Percentiles rank a stretch among this genome's conserved stretches.
phyloP scores from a whole-genome alignment of 2,797 vertebrate species.

The Margarornis squamiger region DNA sequence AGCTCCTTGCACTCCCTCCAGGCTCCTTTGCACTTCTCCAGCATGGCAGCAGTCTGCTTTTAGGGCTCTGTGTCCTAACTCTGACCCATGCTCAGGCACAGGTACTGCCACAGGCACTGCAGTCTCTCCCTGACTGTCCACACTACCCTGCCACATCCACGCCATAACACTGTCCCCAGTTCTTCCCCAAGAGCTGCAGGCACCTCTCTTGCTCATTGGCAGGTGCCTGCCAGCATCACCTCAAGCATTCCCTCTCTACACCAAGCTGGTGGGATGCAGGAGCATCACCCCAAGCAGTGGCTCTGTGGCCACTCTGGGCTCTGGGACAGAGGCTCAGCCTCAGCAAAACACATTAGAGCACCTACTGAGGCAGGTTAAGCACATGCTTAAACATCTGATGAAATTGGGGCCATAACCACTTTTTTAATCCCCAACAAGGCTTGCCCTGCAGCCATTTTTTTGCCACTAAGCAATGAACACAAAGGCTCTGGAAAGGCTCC shows the following conservation, averaged over 20 bases:
- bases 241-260: fast-evolving
- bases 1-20: neutral
- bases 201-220: fast-evolving
- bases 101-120: neutral
- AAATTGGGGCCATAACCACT: neutral
- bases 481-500: neutral
- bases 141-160: fast-evolving
- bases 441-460: neutral
- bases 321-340: neutral
- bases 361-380: neutral
- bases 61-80: neutral
- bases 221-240: fast-evolving
- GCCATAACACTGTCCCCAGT: fast-evolving
- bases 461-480: neutral
- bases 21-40: neutral
- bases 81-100: neutral
- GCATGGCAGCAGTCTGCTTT: neutral
- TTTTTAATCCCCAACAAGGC: neutral
- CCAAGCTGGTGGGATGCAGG: fast-evolving
- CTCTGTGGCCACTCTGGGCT: neutral
- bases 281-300: neutral
- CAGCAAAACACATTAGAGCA: neutral
- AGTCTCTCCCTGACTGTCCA: neutral
- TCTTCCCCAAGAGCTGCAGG: neutral
- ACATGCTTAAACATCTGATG: neutral